A percentile compares a stretch with the other conserved stretches of the same genome.
These are phyloP conservation scores for Teleopsis dalmanni DNA, from an alignment of 1,140 invertebrate genomes.

Conservation along the genomic window DNA sequence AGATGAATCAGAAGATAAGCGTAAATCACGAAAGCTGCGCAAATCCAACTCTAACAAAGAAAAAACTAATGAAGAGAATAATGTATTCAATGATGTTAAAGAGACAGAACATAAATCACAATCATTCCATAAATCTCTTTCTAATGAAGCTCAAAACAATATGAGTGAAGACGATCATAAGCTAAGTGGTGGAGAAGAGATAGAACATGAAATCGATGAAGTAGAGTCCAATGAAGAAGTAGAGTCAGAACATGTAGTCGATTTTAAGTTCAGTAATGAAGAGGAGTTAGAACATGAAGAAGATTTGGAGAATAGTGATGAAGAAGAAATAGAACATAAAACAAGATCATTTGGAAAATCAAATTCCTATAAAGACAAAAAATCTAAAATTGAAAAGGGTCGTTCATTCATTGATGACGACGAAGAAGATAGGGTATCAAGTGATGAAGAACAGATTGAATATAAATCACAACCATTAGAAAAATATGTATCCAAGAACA, in stretches of 20 bases:
- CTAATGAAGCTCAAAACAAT: neutral
- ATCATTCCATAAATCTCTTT: neutral
- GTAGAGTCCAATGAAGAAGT: neutral
- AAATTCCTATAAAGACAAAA: no score
- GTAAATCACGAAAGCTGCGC: no score
- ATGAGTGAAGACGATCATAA: neutral
- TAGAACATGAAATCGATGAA: neutral
- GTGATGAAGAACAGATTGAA: no score
- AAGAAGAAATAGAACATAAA: neutral
- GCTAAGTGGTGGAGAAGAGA: neutral
- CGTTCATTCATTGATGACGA: no score
- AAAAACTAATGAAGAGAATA: neutral
- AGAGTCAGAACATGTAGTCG: neutral
- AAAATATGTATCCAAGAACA: no score
- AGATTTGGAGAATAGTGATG: neutral
- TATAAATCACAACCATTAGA: no score
- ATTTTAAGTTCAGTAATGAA: neutral
- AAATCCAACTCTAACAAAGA: no score
- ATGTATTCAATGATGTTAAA: neutral
- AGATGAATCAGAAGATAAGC: no score
- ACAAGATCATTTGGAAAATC: no score
- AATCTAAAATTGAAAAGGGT: no score
- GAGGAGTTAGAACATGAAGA: neutral
- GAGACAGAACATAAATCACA: neutral
- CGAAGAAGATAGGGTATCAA: no score